Base-by-base conservation (phyloP, 92 coral and sea anemone species). In the Actinernus sp. region DNA sequence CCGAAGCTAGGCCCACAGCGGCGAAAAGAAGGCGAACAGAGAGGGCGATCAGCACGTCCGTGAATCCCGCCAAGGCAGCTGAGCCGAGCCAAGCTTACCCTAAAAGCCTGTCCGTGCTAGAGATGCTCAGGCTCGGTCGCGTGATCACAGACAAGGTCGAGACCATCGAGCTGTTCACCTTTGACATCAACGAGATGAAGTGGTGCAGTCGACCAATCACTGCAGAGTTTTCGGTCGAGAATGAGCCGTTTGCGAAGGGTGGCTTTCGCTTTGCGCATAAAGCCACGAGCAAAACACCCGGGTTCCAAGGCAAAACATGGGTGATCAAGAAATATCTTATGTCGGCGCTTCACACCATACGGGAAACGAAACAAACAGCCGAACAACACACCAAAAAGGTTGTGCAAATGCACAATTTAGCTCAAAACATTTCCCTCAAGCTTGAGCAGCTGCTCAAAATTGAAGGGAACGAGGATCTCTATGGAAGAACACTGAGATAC, bases 311-410 rank as follows among this genome's bases (percentile, higher is more conserved):
- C 28, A 40, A 18, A 7, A 72, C 72, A 24, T 73, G n/a, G n/a
- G n/a, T n/a, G 62, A 63, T 73, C 52, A 73, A 73, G 47, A 73
- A 51, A 52, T 73, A 25, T 32, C 31, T 73, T n/a, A 10, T 72
- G 21, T 11, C 26, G 10, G 27, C 63, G 14, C 19, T 61, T 19
- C 27, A 73, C 11, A 16, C 17, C 23, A 50, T 73, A 3, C 28
- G 18, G 19, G 9, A 23, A 22, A 55, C 63, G 4, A 38, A 36
- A 17, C 81, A 61, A 47, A 73, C 34, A 34, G 60, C 48, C 1
- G 81, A 73, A 23, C 49, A 61, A 28, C 81, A 62, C 69, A 73
- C 81, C 33, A 33, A 38, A n/a, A 57, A 73, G 50, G 62, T 73
- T 1, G 81, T 73, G 49, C 79, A 71, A 45, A 71, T 62, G 61